Evolutionary conservation across 2,888 invertebrate genomes (phyloP), one percentile per base, ranked within the genome.

Genomic region (Chalcosyrphus nemorum): DNA sequence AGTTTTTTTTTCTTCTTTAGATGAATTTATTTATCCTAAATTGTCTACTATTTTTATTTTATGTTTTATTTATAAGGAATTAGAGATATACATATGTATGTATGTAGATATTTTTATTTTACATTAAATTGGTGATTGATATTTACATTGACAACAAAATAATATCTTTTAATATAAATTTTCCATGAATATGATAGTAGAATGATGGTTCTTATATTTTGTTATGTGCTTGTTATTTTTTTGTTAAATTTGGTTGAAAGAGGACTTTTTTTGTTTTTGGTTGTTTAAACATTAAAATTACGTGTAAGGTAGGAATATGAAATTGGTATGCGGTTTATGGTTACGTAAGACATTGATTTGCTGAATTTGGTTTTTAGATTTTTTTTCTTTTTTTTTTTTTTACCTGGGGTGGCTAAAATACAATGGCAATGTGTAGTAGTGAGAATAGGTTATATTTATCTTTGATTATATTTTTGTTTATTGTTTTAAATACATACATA

Each of bases 1-100:
- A 32, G 47, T 50, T 54, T 4, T 38, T 13, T 50, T 61, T 38
- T 50, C 9, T 76, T 43, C 13, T 41, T 29, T 7, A 32, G 13
- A 38, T 63, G 32, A 63, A 50, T 63, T 65, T 35, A 45, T 56
- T 47, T 56, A 65, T 35, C 56, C 56, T 76, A 54, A 81, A 81
- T 77, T 81, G 76, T 61, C 77, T 82, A 77, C 66, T 77, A 59
- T 72, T 65, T 38, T 41, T 47, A 43, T 38, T 41, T 56, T 52
- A 7, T 9, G n/a, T 24, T 17, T 50, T 56, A 43, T 11, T 59
- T 63, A 45, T 35, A 41, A 27, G 38, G 45, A 70, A 15, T 81
- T 63, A 15, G 41, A 57, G 45, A 52, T 70, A 71, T 81, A 71
- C 77, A 47, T 72, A 61, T 70, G 77, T 81, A 71, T 82, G 54